Conservation (phyloP, 2,888 invertebrate species). For the Aphrophora alni region DNA sequence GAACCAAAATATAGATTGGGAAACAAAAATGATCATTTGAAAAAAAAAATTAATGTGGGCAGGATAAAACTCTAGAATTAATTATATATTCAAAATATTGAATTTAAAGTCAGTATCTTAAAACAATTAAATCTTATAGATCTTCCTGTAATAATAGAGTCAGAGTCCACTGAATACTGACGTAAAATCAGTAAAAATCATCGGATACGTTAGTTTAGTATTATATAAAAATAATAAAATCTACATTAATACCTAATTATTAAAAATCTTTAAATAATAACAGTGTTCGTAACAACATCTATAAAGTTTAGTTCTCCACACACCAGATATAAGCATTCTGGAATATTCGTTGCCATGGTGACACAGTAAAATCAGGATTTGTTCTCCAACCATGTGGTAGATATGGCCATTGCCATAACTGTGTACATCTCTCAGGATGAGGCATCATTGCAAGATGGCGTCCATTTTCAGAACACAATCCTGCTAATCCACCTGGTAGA, state of each 20-base stretch:
- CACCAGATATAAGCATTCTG: slow-evolving; percentile 83
- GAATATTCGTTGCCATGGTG: slow-evolving; percentile 94
- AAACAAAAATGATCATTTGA: no score
- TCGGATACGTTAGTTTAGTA: no score
- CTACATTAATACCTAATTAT: not conserved
- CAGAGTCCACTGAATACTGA: no score
- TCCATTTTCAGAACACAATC: slow-evolving; percentile 87
- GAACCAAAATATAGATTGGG: no score
- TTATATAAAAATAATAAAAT: not conserved
- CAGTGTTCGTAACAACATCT: no score
- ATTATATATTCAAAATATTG: no score
- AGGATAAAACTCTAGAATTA: no score
- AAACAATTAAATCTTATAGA: no score
- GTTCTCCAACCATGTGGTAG: slow-evolving; percentile 61
- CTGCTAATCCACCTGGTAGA: slow-evolving; percentile 78
- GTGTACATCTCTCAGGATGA: slow-evolving; percentile 92
- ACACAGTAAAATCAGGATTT: slow-evolving; percentile 53
- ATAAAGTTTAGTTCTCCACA: slow-evolving; percentile 5
- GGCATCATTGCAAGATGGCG: slow-evolving; percentile 98
- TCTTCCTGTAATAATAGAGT: no score
- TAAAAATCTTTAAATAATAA: not conserved
- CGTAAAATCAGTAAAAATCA: not conserved
- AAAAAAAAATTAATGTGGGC: no score
- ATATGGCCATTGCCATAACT: slow-evolving; percentile 91
- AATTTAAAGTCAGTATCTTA: no score